Evolutionary conservation across 2,888 invertebrate genomes (phyloP).

Genomic region (Athalia rosae): DNA sequence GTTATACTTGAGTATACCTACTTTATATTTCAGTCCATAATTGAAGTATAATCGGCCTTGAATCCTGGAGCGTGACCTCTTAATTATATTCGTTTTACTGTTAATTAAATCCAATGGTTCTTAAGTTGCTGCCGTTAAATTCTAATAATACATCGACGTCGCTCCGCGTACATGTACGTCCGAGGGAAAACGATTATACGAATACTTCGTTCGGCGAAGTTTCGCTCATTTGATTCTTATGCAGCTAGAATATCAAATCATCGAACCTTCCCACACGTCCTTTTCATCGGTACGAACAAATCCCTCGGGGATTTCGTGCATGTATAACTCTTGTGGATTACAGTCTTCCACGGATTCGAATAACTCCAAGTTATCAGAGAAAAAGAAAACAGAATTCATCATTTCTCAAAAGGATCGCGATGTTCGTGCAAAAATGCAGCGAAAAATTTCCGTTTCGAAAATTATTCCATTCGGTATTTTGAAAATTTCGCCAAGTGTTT

Average conservation of each 20-base stretch:
- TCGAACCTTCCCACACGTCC: background rate
- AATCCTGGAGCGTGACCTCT: conserved; percentile 17
- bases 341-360: background rate
- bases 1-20: too few species aligned
- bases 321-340: background rate
- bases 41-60: conserved; percentile 14
- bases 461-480: too few species aligned
- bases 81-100: conserved; percentile 32
- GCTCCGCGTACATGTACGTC: background rate
- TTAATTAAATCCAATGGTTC: conserved; percentile 6
- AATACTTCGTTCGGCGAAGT: background rate
- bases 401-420: too few species aligned
- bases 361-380: too few species aligned
- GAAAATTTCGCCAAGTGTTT: too few species aligned
- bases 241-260: too few species aligned
- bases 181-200: background rate
- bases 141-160: background rate
- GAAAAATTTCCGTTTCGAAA: too few species aligned
- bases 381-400: too few species aligned
- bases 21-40: background rate
- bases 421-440: too few species aligned
- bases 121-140: background rate
- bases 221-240: background rate
- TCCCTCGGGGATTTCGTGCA: background rate
- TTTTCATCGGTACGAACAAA: background rate